Evolutionary conservation across 2,797 vertebrate species (phyloP).

Genomic region (Carcharodon carcharias): DNA sequence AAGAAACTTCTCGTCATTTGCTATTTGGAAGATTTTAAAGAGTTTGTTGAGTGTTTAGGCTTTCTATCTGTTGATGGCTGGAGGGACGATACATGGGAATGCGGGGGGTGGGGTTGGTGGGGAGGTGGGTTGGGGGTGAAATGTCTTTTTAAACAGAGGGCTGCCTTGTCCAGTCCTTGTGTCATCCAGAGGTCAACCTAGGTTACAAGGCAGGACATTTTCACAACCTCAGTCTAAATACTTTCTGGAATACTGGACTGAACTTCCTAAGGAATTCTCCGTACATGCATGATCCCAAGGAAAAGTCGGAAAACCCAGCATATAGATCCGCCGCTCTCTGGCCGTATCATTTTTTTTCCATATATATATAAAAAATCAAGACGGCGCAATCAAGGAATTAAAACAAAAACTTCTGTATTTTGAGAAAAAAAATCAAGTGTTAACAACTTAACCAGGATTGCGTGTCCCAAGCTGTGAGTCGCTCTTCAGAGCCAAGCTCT

Average conservation of each 20-base stretch:
- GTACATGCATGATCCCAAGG: background rate
- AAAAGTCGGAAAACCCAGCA: background rate
- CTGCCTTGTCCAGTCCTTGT: conserved; percentile 56
- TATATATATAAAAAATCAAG: background rate
- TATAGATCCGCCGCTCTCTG: background rate
- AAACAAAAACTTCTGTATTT: background rate
- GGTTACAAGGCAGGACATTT: conserved; percentile 48
- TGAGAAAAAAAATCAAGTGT: background rate
- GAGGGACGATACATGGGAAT: background rate
- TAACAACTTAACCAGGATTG: background rate
- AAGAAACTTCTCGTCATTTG: background rate
- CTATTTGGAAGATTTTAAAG: background rate
- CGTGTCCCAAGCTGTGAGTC: background rate
- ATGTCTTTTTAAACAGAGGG: conserved; percentile 49
- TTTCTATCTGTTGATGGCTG: background rate
- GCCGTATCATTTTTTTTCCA: no score
- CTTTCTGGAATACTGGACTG: background rate
- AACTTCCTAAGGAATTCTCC: background rate
- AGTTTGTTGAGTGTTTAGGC: background rate
- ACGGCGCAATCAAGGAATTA: background rate
- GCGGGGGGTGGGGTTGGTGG: background rate
- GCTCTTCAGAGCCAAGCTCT: background rate
- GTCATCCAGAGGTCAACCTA: conserved; percentile 72
- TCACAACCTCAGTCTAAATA: background rate
- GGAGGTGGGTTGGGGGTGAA: background rate